Base-by-base conservation (phyloP, 2,113 vertebrate species). In the Lophochroa leadbeateri region DNA sequence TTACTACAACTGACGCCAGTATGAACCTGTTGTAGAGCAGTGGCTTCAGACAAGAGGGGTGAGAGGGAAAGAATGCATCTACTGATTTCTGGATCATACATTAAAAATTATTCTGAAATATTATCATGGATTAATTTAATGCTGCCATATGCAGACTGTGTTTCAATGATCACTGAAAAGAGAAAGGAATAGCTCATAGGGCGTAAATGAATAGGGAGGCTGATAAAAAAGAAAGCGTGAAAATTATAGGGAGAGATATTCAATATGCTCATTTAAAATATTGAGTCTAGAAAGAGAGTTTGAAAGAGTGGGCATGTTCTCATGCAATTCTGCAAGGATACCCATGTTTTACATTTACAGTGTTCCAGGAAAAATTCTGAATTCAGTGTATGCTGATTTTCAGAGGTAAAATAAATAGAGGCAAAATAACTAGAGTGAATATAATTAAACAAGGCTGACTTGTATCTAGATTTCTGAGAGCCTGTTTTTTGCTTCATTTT, bases 181-280 rank as follows among this genome's bases (percentile, higher is more conserved):
- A 82, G 25, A 79, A 91, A 87, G 49, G 12, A 93, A 47, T 68
- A 84, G 86, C 75, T 88, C 35, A 41, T 11, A 76, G 70, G 49
- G 12, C 2, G 4, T 72, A 68, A 95, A 87, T 2, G 28, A 77
- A 31, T 81, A 91, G 67, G 67, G 27, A 94, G 37, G 44, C n/a
- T 72, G 74, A 29, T 92, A 17, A 76, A 78, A 94, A 88, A 60
- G 41, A 78, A 94, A 79, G n/a, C 25, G 76, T 82, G n/a, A 57
- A 88, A 95, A 94, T 92, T 94, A 91, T 41, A 82, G 35, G 63
- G 77, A 84, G n/a, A 76, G 41, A 58, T 89, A 87, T 79, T 95
- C 83, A 94, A 68, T 85, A 67, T 50, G 82, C 61, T 90, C 14
- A 61, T 58, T 87, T 94, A 57, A 96, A 96, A 87, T 82, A 94